Conservation (phyloP, 2,797 vertebrate genomes). For the Enteromius unitaeniatus region DNA sequence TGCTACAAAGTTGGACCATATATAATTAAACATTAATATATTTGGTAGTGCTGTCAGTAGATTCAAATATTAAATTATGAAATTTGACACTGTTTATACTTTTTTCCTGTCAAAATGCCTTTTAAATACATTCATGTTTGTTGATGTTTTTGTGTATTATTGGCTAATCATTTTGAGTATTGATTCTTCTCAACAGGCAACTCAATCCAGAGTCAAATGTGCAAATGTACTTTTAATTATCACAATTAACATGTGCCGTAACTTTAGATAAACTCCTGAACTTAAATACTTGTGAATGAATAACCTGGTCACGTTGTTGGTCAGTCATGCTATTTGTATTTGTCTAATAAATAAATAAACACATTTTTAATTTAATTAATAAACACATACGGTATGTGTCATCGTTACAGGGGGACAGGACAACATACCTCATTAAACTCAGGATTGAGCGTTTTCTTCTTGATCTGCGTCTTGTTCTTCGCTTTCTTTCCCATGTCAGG, state of each 20-base stretch:
- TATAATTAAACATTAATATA: neutral
- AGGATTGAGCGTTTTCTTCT: conserved; percentile 97
- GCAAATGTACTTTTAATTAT: neutral
- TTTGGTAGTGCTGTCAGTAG: neutral
- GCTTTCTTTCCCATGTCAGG: conserved; percentile 98
- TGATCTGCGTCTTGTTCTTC: conserved; percentile 97
- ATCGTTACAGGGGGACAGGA: neutral
- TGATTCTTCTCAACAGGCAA: too few relatives aligned
- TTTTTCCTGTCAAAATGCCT: neutral
- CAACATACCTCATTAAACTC: conserved; percentile 88
- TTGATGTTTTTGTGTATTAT: too few relatives aligned
- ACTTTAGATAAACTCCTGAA: neutral
- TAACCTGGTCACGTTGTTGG: neutral
- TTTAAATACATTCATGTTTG: too few relatives aligned
- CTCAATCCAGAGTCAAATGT: neutral
- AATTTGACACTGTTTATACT: neutral
- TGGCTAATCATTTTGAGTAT: too few relatives aligned
- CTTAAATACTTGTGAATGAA: neutral
- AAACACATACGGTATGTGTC: neutral
- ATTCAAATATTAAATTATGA: neutral
- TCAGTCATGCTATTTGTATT: neutral
- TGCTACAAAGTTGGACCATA: neutral
- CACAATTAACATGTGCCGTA: neutral
- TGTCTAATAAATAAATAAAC: neutral
- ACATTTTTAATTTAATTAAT: neutral